phyloP scores from a whole-genome alignment of 1,140 invertebrate species.

The Rhagoletis pomonella region DNA sequence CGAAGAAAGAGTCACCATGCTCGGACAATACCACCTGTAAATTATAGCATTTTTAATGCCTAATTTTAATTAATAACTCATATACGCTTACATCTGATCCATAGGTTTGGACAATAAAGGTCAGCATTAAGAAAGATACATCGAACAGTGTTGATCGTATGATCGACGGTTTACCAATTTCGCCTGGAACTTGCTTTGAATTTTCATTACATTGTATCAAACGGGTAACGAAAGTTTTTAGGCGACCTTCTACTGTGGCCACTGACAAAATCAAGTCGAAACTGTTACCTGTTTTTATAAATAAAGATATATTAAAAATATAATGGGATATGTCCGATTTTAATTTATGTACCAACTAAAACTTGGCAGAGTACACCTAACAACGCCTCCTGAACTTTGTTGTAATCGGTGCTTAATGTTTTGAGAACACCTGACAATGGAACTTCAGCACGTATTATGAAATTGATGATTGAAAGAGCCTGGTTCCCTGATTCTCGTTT shows the following conservation, averaged over 20 bases:
- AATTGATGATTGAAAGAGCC: constrained; percentile 81
- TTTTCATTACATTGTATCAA: constrained; percentile 95
- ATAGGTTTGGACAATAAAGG: constrained; percentile 93
- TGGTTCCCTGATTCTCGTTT: constrained; percentile 80
- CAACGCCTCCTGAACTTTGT: constrained; percentile 88
- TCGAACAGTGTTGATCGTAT: constrained; percentile 91
- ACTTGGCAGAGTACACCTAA: constrained; percentile 77
- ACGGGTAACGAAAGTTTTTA: constrained; percentile 90
- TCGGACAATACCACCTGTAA: constrained; percentile 78
- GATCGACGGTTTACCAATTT: constrained; percentile 78
- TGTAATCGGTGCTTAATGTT: constrained; percentile 86
- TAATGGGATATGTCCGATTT: no score
- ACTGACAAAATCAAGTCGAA: constrained; percentile 86
- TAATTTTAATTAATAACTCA: not conserved
- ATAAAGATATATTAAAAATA: not conserved
- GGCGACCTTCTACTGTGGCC: constrained; percentile 90
- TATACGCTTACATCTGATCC: constrained; percentile 82
- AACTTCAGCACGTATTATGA: constrained; percentile 90
- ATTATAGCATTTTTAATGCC: not conserved
- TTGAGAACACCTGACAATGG: constrained; percentile 91
- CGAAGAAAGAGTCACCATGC: constrained; percentile 90
- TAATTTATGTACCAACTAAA: constrained; percentile 73
- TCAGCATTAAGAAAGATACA: constrained; percentile 94
- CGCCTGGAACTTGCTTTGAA: constrained; percentile 83
- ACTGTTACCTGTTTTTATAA: constrained; percentile 64